Conservation (phyloP, 2,888 invertebrate species). For the Drosophila fungiperda region DNA sequence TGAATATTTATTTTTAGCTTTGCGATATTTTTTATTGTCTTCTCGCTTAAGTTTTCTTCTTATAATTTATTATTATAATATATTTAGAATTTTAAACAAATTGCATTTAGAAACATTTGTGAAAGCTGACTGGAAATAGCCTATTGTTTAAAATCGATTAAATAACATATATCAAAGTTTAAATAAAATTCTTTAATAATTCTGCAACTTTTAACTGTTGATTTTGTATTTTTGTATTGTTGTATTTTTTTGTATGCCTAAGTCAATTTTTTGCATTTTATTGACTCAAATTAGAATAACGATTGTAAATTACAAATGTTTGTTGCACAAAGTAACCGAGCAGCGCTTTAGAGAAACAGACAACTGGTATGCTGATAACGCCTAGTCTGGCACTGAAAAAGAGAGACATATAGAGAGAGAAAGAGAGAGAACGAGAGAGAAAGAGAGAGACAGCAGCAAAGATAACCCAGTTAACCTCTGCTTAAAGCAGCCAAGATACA, state of each 20-base stretch:
- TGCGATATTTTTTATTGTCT: neutral
- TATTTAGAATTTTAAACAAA: too few species aligned
- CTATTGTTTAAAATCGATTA: too few species aligned
- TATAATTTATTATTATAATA: too few species aligned
- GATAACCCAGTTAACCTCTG: constrained; percentile 36
- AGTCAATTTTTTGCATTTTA: neutral
- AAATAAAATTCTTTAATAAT: too few species aligned
- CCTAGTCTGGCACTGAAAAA: constrained; percentile 27
- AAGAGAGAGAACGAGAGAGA: neutral
- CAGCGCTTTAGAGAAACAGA: neutral
- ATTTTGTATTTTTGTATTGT: too few species aligned
- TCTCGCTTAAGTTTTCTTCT: too few species aligned
- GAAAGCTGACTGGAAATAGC: too few species aligned
- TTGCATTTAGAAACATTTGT: too few species aligned
- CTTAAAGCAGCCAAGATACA: neutral
- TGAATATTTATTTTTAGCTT: neutral
- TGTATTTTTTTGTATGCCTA: neutral
- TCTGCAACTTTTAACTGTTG: too few species aligned
- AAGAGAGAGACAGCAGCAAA: neutral
- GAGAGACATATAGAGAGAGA: constrained; percentile 1
- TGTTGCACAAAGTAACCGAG: neutral
- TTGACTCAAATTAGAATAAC: constrained; percentile 6
- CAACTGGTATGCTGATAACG: constrained; percentile 1
- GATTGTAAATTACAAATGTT: constrained; percentile 6
- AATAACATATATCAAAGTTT: too few species aligned